These are phyloP conservation scores for Pangasius djambal DNA, from an alignment of 2,797 vertebrate genomes.

Conservation along the genomic window DNA sequence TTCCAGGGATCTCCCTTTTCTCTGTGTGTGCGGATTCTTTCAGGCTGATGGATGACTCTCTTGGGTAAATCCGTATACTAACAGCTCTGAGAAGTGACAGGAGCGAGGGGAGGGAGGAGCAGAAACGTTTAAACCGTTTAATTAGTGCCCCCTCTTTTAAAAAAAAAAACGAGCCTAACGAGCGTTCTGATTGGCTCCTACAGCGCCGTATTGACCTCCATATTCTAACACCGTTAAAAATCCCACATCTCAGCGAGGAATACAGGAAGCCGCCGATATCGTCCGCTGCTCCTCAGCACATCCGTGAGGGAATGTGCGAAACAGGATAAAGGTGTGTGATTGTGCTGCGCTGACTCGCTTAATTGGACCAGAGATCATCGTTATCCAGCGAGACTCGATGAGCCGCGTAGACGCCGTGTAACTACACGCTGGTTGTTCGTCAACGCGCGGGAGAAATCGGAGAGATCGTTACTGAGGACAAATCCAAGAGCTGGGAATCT, in stretches of 20 bases:
- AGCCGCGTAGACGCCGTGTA: constrained; percentile 46
- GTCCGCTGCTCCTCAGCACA: background rate
- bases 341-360: constrained; percentile 7
- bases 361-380: constrained; percentile 35
- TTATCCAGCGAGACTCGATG: constrained; percentile 52
- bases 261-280: constrained; percentile 47
- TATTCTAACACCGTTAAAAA: constrained; percentile 29
- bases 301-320: background rate
- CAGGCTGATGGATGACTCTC: constrained; percentile 57
- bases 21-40: constrained; percentile 8
- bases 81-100: constrained; percentile 25
- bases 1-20: background rate
- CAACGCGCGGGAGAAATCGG: background rate
- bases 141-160: constrained; percentile 57
- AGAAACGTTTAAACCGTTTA: constrained; percentile 55
- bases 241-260: background rate
- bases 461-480: background rate
- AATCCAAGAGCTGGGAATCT: background rate
- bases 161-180: constrained; percentile 32
- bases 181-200: constrained; percentile 42
- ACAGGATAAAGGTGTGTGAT: background rate
- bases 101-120: background rate
- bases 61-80: constrained; percentile 63
- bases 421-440: constrained; percentile 35
- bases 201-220: constrained; percentile 46